These are phyloP conservation scores for Cyclopterus lumpus DNA, from an alignment of 2,797 vertebrate genomes.

Conservation along the genomic window DNA sequence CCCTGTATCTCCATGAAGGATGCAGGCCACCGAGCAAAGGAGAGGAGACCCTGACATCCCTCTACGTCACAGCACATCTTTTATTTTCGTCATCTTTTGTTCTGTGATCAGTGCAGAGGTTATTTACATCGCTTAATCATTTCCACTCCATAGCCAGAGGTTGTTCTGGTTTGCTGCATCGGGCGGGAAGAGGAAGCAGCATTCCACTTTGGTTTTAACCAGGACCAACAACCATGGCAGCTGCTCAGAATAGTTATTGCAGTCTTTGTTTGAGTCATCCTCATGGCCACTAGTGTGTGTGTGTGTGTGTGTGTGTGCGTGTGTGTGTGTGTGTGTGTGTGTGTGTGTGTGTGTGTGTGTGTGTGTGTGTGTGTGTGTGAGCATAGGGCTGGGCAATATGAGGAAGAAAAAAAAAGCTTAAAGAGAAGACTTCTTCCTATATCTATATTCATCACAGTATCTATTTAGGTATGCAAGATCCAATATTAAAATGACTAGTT, in stretches of 20 bases:
- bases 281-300: constrained; percentile 52
- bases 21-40: constrained; percentile 61
- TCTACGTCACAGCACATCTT: constrained; percentile 65
- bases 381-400: constrained; percentile 38
- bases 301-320: constrained; percentile 54
- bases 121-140: constrained; percentile 58
- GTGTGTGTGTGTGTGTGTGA: constrained; percentile 51
- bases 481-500: constrained; percentile 26
- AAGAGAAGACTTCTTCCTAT: constrained; percentile 1
- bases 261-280: constrained; percentile 38
- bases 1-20: constrained; percentile 53
- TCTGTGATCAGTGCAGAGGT: constrained; percentile 71
- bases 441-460: constrained; percentile 52
- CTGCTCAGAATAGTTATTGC: constrained; percentile 49
- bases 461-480: constrained; percentile 40
- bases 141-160: constrained; percentile 67
- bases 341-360: constrained; percentile 53
- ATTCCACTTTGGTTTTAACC: constrained; percentile 34
- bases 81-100: constrained; percentile 64
- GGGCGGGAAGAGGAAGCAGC: constrained; percentile 31
- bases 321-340: constrained; percentile 53
- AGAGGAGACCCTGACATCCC: constrained; percentile 66
- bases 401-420: constrained; percentile 5
- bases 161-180: constrained; percentile 42
- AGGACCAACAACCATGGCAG: constrained; percentile 53